Conservation (phyloP, 2,113 vertebrate species). For the Corythornis vintsioides region DNA sequence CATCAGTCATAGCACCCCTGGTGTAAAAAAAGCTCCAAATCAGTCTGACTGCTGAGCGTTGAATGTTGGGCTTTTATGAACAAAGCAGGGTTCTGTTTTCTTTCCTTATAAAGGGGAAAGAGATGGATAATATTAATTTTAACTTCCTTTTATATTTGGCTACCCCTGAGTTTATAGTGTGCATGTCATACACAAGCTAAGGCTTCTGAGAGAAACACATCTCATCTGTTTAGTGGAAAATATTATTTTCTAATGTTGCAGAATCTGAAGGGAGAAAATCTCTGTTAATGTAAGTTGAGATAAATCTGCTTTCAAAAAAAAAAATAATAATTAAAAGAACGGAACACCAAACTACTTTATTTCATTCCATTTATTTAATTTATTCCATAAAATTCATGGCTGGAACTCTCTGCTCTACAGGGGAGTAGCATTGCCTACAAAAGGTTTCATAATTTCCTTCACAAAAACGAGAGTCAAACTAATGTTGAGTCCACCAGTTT, state of each 20-base stretch:
- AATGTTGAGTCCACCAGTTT: neutral
- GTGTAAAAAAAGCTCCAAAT: constrained; percentile 21
- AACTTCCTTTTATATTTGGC: neutral
- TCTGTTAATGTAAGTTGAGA: neutral
- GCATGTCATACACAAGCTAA: neutral
- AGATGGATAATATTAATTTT: neutral
- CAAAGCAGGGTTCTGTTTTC: constrained; percentile 11
- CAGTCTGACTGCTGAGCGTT: constrained; percentile 31
- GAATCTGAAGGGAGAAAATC: neutral
- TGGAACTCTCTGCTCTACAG: neutral
- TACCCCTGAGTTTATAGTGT: neutral
- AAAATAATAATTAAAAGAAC: neutral
- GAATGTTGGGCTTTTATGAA: constrained; percentile 22
- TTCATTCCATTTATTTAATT: neutral
- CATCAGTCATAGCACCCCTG: neutral
- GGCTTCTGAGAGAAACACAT: neutral
- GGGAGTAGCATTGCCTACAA: neutral
- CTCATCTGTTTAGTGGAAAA: neutral
- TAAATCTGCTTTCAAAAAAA: neutral
- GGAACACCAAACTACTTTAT: neutral
- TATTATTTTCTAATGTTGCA: neutral
- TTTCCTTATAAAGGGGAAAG: neutral
- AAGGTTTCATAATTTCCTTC: neutral
- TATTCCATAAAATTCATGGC: neutral
- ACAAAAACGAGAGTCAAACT: neutral